phyloP scores from a whole-genome alignment of 2,113 vertebrate species.

The Cebus imitator region DNA sequence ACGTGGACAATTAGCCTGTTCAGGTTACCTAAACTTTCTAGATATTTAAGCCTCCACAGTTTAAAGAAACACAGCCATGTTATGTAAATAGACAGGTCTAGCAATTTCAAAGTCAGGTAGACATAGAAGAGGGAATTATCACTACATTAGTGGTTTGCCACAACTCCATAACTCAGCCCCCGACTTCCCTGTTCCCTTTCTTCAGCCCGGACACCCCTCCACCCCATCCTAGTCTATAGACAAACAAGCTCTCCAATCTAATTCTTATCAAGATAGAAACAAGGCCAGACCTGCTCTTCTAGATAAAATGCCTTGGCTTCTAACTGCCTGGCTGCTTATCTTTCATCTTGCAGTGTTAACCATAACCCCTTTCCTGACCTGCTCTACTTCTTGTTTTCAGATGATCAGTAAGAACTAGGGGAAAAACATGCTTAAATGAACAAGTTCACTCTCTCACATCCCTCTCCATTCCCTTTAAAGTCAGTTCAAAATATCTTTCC shows the following conservation, averaged over 20 bases:
- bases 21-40: background rate
- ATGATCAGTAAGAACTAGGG: slow-evolving; percentile 70
- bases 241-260: slow-evolving; percentile 73
- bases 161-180: slow-evolving; percentile 30
- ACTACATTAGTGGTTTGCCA: slow-evolving; percentile 62
- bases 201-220: background rate
- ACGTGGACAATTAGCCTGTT: background rate
- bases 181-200: slow-evolving; percentile 1
- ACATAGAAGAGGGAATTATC: slow-evolving; percentile 33
- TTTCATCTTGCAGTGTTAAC: slow-evolving; percentile 84
- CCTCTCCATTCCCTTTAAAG: slow-evolving; percentile 57
- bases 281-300: slow-evolving; percentile 85
- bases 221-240: slow-evolving; percentile 60
- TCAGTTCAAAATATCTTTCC: slow-evolving; percentile 57
- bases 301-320: slow-evolving; percentile 88
- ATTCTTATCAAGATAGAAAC: slow-evolving; percentile 87
- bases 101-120: slow-evolving; percentile 52
- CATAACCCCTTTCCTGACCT: slow-evolving; percentile 84
- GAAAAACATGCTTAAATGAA: slow-evolving; percentile 60
- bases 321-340: slow-evolving; percentile 89
- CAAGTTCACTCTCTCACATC: slow-evolving; percentile 59
- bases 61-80: slow-evolving; percentile 30
- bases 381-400: slow-evolving; percentile 83
- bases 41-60: background rate
- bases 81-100: slow-evolving; percentile 59